A percentile compares a stretch with the other conserved stretches of the same genome.
These are phyloP conservation scores for Hydrozoanthus tunicans DNA, from an alignment of 64 coral and sea anemone species.

Conservation along the genomic window DNA sequence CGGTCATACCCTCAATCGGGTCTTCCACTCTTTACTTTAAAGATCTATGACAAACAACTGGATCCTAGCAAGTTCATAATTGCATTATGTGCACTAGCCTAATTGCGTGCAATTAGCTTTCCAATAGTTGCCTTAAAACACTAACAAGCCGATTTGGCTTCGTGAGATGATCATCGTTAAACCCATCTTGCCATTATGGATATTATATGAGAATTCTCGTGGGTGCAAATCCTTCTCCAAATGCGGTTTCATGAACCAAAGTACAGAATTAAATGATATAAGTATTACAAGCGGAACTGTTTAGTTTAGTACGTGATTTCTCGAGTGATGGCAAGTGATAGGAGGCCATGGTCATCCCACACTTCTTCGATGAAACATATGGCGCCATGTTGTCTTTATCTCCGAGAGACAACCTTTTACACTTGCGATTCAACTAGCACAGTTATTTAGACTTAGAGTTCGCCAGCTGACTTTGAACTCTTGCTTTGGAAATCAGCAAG, in stretches of 20 bases:
- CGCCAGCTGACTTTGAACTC: neutral
- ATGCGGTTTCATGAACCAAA: neutral
- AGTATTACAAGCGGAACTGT: neutral
- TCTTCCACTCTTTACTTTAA: neutral
- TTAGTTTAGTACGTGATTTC: neutral
- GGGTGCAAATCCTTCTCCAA: slow-evolving; percentile 26
- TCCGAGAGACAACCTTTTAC: neutral
- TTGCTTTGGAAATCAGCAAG: neutral
- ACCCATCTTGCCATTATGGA: neutral
- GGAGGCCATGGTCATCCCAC: neutral
- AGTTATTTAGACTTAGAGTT: neutral
- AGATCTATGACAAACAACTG: slow-evolving; percentile 6
- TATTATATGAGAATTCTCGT: slow-evolving; percentile 1
- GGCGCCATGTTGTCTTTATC: slow-evolving; percentile 32
- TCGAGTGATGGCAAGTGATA: neutral
- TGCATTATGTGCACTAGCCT: slow-evolving; percentile 13
- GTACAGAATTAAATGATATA: neutral
- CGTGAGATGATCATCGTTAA: neutral
- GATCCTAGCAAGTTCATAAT: neutral
- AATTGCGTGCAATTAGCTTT: slow-evolving; percentile 39
- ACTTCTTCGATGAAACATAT: slow-evolving; percentile 47
- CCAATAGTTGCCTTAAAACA: neutral
- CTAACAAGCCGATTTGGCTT: neutral
- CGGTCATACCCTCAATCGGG: neutral
- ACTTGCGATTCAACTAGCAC: neutral